Base-by-base conservation (phyloP, 2,797 vertebrate genomes). In the Enteromius unitaeniatus region DNA sequence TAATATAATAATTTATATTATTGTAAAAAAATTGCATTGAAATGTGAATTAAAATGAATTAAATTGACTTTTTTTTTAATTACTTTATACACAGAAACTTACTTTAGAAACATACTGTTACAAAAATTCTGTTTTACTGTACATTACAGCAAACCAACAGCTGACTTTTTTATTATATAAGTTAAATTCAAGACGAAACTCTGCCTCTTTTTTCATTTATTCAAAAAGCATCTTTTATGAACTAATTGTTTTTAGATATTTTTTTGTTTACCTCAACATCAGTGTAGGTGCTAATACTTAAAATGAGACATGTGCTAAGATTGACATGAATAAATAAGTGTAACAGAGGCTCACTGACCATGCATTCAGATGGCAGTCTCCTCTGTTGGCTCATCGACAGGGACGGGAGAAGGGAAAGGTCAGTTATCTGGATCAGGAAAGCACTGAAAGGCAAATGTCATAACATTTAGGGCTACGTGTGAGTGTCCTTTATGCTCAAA, bases 391-490 rank as follows among this genome's bases (percentile, higher is more conserved):
- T 83, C 80, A 85, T 83, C 13, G 67, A 85, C 85, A 85, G 55
- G 80, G 34, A 78, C 45, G 83, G 23, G 82, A 64, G 77, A 72
- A 79, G 80, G 76, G 0, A 91, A 93, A 93, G 91, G 92, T 94
- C 92, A 93, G 84, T 85, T 85, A 83, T 92, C 90, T 92, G 92
- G 93, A 91, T 90, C 64, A 86, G 87, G 77, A 85, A 88, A 78
- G 85, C 91, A 91, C 84, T 88, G 88, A 92, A 92, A 92, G 92
- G 89, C 87, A 93, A 93, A 94, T 93, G 91, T 90, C 92, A 93
- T 85, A 83, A 6, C 87, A 89, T 83, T 88, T 76, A 82, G 31
- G 19, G 47, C 21, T 84, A 77, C 23, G 74, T 73, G 65, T 55
- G 65, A 53, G 55, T 64, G 37, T 78, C 75, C 28, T 80, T 55